Evolutionary conservation across 2,888 invertebrate genomes (phyloP), one percentile per base, ranked within the genome.

Genomic region (Bellardia bayeri): DNA sequence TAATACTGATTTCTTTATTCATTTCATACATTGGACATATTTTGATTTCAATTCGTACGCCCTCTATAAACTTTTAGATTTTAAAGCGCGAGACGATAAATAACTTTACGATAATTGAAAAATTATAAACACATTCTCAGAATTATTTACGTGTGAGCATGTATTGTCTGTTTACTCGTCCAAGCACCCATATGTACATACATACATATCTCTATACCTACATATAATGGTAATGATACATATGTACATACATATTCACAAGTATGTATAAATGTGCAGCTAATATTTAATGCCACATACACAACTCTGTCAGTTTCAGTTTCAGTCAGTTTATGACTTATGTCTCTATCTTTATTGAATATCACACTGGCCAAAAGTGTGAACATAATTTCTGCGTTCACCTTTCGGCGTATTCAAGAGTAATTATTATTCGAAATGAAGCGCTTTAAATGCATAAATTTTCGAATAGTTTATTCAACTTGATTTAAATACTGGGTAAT

Each of bases 21-120:
- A 69, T 72, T 81, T 51, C 42, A 68, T 80, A 71, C 72, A 37
- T 76, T 82, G 76, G 81, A 87, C 80, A 83, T 74, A 76, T 85
- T 85, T 88, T 86, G 76, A 88, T 78, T 88, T 86, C 86, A 86
- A 88, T 86, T 86, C 86, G 30, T 83, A 85, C 83, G 85, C 83
- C 85, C 80, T 80, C 71, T 71, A 81, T 81, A 78, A 82, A 72
- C 66, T 56, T 54, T 80, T 61, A 11, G 30, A 14, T 79, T 82
- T 83, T 42, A 83, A 79, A 71, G 76, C 69, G 78, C 82, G 66
- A 72, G 51, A 68, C 82, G 83, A 88, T 88, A 85, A 80, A 85
- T 80, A 88, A 85, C 79, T 85, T 83, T 64, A 80, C 80, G 88
- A 86, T 86, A 88, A 88, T 88, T 88, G 88, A 88, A 88, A 88